Evolutionary conservation across 1,140 invertebrate species (phyloP), one percentile per base, ranked within the genome.

Genomic region (Bilobella aurantiaca): DNA sequence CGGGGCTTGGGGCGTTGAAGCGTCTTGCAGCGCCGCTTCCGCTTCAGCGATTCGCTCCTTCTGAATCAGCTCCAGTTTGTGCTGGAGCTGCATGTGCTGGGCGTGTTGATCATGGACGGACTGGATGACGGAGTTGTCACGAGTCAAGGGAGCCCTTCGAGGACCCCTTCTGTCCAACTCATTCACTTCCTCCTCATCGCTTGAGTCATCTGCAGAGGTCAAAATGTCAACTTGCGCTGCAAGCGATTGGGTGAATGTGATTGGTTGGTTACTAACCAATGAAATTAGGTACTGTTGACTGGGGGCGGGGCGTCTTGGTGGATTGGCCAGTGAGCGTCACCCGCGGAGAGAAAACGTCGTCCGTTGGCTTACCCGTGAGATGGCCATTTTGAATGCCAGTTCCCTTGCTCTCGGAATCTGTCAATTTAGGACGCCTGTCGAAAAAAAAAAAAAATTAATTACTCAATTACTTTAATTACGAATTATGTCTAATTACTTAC

Each of bases 121-220:
- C 29, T 65, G 42, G 34, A 67, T 56, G 58, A 37, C 32, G 18
- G 58, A 53, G 27, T 42, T 64, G 21, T 63, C 56, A 0, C 57
- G 58, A 46, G 65, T 67, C 25, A 65, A 58, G 27, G 65, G 66
- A 23, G 69, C 56, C 47, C 63, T 61, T 49, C 18, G 66, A 23
- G 69, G 61, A 49, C 63, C 61, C 49, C 18, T 23, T 64, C 64
- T 66, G 18, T 62, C 63, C 8, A 64, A 49, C 46, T 71, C 66
- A 61, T 69, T 69, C 31, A 69, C 67, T 57, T 71, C 70, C 2
- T 71, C 70, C 18, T 71, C 69, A 23, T 53, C 49, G 14, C 67
- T 66, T 8, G 70, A 65, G 32, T 71, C 70, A 56, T 69, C 67
- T 66, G 66, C n/a, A 66, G 53, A n/a, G n/a, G n/a, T n/a, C n/a